Base-by-base conservation (phyloP, 1,140 invertebrate genomes). In the Neodiprion pinetum region DNA sequence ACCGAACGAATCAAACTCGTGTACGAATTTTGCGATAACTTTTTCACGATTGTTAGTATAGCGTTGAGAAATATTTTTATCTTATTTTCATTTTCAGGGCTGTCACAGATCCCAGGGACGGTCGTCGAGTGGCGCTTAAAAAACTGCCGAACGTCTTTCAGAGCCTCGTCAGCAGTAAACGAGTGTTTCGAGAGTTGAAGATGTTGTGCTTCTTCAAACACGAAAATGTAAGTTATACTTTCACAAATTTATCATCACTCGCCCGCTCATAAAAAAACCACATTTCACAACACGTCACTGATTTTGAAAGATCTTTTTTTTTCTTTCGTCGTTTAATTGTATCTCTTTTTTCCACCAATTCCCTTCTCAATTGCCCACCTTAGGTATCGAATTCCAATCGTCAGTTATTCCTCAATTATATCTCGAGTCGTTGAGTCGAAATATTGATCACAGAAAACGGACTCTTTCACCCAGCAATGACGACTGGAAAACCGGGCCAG, bases 131-230 rank as follows among this genome's bases (percentile, higher is more conserved):
- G 77, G 98, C 98, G 70, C 93, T 99, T 74, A 99, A 99, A 91
- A 99, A 99, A 92, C 94, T 99, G 92, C 98, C 98, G 79, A 99
- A 99, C 91, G 98, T 99, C 87, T 99, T 99, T 93, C 98, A 99
- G 90, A 99, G 98, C 88, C 92, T 99, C 82, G 97, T 99, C 80
- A 99, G 98, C 80, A 89, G 88, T 61, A 99, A 99, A 89, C 92
- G 98, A 83, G 98, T 99, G 76, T 99, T 99, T 90, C 92, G 99
- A 79, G 99, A 99, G 90, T 92, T 99, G 79, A 97, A 97, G 90
- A 99, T 99, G 98, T 92, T 99, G 61, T 98, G 97, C 89, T 99
- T 98, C 90, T 99, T 99, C 92, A 98, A 99, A 92, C 98, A 99
- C 89, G 98, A 99, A 90, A 99, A 99, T 90, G 98, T 99, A 90